Evolutionary conservation across 2,113 vertebrate genomes (phyloP), one percentile per base, ranked within the genome.

Genomic region (Psephotus haematonotus): DNA sequence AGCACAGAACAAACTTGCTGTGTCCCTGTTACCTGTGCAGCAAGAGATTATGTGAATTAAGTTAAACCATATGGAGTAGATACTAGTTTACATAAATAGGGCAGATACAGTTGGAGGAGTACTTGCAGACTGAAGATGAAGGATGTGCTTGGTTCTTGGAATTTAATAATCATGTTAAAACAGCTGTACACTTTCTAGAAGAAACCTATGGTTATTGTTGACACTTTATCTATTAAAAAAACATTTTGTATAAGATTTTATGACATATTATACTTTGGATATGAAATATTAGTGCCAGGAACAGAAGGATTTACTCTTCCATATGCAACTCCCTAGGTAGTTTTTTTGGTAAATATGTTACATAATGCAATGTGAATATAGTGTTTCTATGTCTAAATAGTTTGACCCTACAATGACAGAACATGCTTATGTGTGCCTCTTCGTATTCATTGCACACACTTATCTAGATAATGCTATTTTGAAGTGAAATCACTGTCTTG

Each of bases 111-210:
- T 86, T 79, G 87, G 43, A 95, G 69, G 44, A 94, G 35, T 62
- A 70, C 31, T 88, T 94, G 68, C 46, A 79, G 59, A 57, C 27
- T 86, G 44, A 78, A 90, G 75, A 82, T 82, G 60, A 86, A 86
- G 57, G 77, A 84, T 82, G 52, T 74, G 39, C 82, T 93, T 89
- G 22, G 20, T 89, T 88, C 82, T 92, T 75, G 76, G 69, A 94
- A 88, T 92, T 82, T 93, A 88, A 83, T 88, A 67, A 86, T 86
- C 22, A 5, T 70, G 27, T 81, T 90, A 67, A 88, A 88, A 71
- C 74, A 77, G n/a, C 65, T 92, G 57, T 92, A 84, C 5, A 23
- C 44, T 82, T 88, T 62, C 60, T 74, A 52, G 76, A 84, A 87
- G 88, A 70, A 83, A 76, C 37, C 47, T 79, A 17, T 33, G 62